Conservation (phyloP, 2,797 vertebrate species). For the Vespertilio murinus region DNA sequence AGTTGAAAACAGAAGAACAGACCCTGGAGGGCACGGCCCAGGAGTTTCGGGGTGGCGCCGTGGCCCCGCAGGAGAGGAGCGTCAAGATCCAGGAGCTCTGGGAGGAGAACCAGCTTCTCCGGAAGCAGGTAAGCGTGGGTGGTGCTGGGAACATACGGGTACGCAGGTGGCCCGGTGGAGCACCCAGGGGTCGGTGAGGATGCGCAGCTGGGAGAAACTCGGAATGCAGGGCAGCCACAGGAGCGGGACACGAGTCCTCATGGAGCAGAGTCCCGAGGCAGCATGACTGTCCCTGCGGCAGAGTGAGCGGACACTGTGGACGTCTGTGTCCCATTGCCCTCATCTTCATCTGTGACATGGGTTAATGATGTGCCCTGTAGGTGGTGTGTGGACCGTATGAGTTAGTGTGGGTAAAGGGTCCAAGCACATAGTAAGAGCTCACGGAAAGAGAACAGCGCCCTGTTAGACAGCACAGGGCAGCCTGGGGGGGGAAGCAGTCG, state of each 20-base stretch:
- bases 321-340: background rate
- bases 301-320: background rate
- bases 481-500: background rate
- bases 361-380: too few species aligned
- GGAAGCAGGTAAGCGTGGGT: constrained; percentile 88
- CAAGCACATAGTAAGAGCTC: too few species aligned
- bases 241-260: rapidly evolving
- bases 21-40: too few species aligned
- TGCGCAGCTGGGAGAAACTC: rapidly evolving
- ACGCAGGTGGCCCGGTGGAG: rapidly evolving
- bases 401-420: too few species aligned
- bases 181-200: rapidly evolving
- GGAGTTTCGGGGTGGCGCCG: too few species aligned
- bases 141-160: background rate
- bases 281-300: rapidly evolving
- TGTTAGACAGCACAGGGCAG: too few species aligned
- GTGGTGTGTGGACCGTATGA: too few species aligned
- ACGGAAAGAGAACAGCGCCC: too few species aligned
- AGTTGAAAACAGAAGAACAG: too few species aligned
- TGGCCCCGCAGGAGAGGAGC: too few species aligned
- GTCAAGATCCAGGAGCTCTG: too few species aligned
- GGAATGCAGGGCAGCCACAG: background rate
- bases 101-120: constrained; percentile 77
- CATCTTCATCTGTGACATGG: background rate
- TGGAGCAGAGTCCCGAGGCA: background rate